Evolutionary conservation across 2,888 invertebrate genomes (phyloP), one percentile per base, ranked within the genome.

Genomic region (Agonopterix alstromeriana): DNA sequence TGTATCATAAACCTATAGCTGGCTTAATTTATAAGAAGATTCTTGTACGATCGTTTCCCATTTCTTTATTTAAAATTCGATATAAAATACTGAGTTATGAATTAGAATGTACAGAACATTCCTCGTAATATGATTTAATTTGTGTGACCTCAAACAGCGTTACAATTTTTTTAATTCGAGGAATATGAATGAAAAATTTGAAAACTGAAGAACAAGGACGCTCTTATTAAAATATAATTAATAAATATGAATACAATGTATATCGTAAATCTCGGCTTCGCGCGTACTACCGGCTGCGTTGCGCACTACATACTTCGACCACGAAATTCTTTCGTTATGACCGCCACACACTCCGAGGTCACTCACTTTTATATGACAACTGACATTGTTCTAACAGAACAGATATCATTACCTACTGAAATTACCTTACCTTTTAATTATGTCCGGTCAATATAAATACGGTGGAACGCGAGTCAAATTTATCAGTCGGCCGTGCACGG

Each of bases 381-480:
- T 78, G 76, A 81, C 80, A 81, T 87, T 85, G 85, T 85, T 84
- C 79, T 83, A 78, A 60, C 63, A 60, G n/a, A 78, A 60, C 63
- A 61, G 65, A 67, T 63, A 67, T 61, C 65, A 69, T 65, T 66
- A 35, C 57, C 65, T 35, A 63, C 76, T 71, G 73, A 77, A 75
- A 65, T 56, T 42, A 44, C 72, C 67, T 80, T 76, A 77, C 77
- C 72, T 77, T 90, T 90, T 71, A 82, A 87, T 63, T 77, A 90
- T 69, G 64, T 80, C 84, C 82, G 76, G 73, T 73, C 60, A 71
- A 75, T 87, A 88, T 87, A 87, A 84, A 87, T 84, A 85, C 63
- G 57, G 54, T 50, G 55, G 63, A 57, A 51, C 54, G 60, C 64
- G 50, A 63, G 53, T 58, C 60, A 49, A 68, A 68, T 58, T 62